Conservation (phyloP, 2,888 invertebrate genomes). For the Sabatieria punctata region DNA sequence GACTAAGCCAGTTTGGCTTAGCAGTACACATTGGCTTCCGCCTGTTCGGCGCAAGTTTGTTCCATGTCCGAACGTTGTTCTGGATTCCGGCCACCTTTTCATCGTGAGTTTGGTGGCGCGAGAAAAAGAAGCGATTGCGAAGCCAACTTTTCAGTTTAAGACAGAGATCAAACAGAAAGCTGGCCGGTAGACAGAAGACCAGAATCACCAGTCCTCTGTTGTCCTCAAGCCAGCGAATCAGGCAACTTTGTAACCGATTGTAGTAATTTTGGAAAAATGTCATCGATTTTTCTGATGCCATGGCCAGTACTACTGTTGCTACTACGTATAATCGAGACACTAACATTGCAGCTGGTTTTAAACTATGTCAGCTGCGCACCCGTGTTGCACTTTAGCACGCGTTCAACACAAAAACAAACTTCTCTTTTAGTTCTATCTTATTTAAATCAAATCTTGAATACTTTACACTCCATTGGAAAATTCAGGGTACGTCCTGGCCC, state of each 20-base stretch:
- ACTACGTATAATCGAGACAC: too few species aligned
- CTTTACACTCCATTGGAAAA: too few species aligned
- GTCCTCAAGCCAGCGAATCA: conserved; percentile 34
- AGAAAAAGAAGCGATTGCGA: conserved; percentile 32
- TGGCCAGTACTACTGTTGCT: too few species aligned
- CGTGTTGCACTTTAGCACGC: too few species aligned
- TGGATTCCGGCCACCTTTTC: conserved; percentile 29
- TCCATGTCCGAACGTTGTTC: conserved; percentile 28
- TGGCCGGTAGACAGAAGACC: conserved; percentile 49
- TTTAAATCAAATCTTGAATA: too few species aligned
- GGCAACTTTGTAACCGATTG: background rate
- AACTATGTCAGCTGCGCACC: too few species aligned
- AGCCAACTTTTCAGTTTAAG: conserved; percentile 36
- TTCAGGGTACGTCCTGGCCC: too few species aligned
- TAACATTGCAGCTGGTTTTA: too few species aligned
- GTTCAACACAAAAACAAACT: too few species aligned
- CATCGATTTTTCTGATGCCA: too few species aligned
- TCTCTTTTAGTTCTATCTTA: too few species aligned
- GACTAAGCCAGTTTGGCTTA: conserved; percentile 51
- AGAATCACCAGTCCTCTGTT: conserved; percentile 47
- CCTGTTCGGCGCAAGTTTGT: conserved; percentile 31
- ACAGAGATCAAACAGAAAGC: conserved; percentile 44
- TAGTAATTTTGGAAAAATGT: too few species aligned
- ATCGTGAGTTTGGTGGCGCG: conserved; percentile 20
- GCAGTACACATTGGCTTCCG: conserved; percentile 47